Evolutionary conservation across 1,140 invertebrate genomes (phyloP).

Genomic region (Eurosta solidaginis): DNA sequence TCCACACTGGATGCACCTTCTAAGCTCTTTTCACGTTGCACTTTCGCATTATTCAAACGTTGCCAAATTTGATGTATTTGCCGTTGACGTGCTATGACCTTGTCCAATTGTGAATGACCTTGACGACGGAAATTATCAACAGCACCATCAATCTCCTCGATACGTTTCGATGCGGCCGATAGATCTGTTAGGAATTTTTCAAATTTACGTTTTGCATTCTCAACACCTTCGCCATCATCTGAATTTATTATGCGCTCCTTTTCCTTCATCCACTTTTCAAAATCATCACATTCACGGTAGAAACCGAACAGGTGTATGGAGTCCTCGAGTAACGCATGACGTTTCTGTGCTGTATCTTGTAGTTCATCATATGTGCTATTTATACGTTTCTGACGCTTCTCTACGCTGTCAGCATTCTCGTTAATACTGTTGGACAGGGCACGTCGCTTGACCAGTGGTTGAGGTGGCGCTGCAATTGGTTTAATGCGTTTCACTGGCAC

Average conservation of each 20-base stretch:
- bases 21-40: conserved; percentile 87
- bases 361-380: conserved; percentile 82
- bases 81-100: conserved; percentile 78
- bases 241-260: conserved; percentile 87
- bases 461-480: conserved; percentile 62
- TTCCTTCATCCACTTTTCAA: conserved; percentile 96
- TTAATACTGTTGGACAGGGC: conserved; percentile 51
- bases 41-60: conserved; percentile 84
- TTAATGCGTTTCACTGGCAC: conserved; percentile 72
- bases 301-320: conserved; percentile 92
- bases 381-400: conserved; percentile 79
- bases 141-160: conserved; percentile 86
- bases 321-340: conserved; percentile 86
- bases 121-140: conserved; percentile 84
- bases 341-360: conserved; percentile 75
- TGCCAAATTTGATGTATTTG: conserved; percentile 90
- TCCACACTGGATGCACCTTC: conserved; percentile 94
- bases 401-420: conserved; percentile 74
- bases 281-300: conserved; percentile 97
- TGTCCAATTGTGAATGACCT: conserved; percentile 86
- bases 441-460: conserved; percentile 61
- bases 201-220: conserved; percentile 92
- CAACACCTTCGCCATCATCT: conserved; percentile 87
- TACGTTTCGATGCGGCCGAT: conserved; percentile 86
- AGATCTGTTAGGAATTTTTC: conserved; percentile 96